Evolutionary conservation across 2,797 vertebrate species (phyloP).

Genomic region (Hyperoplus lanceolatus): DNA sequence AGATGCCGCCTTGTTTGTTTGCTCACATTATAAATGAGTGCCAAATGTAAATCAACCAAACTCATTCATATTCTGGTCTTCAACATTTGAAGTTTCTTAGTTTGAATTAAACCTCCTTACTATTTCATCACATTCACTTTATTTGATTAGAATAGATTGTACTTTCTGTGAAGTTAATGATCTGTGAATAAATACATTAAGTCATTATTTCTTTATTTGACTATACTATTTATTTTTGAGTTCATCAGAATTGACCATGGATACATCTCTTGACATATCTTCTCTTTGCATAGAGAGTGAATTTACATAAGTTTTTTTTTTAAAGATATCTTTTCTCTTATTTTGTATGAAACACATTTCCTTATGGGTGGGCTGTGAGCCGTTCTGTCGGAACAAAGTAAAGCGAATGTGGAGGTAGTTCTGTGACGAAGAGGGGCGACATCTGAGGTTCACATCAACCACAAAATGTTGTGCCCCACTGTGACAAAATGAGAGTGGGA

Average conservation of each 20-base stretch:
- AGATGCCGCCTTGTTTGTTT: conserved; percentile 33
- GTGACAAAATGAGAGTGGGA: conserved; percentile 52
- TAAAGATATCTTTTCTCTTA: not conserved
- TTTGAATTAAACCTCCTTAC: conserved; percentile 20
- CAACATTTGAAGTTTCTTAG: conserved; percentile 9
- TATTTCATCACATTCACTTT: conserved; percentile 51
- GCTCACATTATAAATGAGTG: conserved; percentile 41
- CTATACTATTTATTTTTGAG: conserved; percentile 12
- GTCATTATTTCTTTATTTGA: conserved; percentile 8
- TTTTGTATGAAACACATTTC: not conserved
- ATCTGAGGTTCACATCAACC: not conserved
- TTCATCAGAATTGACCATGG: not conserved
- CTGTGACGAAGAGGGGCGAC: conserved; percentile 25
- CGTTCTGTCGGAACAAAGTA: conserved; percentile 55
- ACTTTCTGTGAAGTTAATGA: conserved; percentile 31
- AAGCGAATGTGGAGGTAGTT: conserved; percentile 39
- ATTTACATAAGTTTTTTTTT: not conserved
- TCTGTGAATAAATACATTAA: conserved; percentile 56
- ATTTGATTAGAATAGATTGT: conserved; percentile 50
- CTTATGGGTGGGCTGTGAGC: conserved; percentile 42
- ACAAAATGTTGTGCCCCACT: conserved; percentile 13
- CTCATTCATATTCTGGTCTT: conserved; percentile 8
- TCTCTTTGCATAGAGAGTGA: not conserved
- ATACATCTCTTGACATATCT: not conserved
- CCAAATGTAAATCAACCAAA: conserved; percentile 63